Conservation (phyloP, 2,113 vertebrate species). For the Caranx melampygus region DNA sequence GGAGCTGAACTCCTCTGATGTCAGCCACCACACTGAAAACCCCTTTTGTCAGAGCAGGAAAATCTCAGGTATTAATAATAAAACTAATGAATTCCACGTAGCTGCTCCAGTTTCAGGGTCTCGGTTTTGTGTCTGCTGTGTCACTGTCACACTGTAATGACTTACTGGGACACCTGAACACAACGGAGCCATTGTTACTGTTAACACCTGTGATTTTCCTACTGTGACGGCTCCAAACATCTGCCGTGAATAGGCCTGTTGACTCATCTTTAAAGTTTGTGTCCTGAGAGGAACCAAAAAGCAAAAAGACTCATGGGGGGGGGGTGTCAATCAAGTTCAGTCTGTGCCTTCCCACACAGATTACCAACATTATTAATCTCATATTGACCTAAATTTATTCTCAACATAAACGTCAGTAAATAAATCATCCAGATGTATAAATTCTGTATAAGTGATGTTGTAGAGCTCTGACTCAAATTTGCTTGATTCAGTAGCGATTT, state of each 20-base stretch:
- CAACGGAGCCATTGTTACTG: not conserved
- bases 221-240: conserved; percentile 3
- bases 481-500: conserved; percentile 13
- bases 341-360: not conserved
- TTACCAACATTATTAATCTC: no score
- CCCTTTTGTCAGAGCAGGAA: not conserved
- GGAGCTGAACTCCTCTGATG: not conserved
- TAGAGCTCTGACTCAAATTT: not conserved
- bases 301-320: not conserved
- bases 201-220: not conserved
- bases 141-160: not conserved
- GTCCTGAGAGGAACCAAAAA: not conserved
- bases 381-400: no score
- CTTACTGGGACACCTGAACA: not conserved
- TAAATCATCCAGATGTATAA: not conserved
- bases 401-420: not conserved
- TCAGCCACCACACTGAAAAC: not conserved
- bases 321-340: conserved; percentile 7
- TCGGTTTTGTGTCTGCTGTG: not conserved
- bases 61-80: not conserved
- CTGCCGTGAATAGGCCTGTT: not conserved
- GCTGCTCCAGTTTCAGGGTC: not conserved
- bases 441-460: not conserved
- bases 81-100: conserved; percentile 1
- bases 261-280: not conserved